phyloP scores from a whole-genome alignment of 2,888 invertebrate genomes.

The Mystacides longicornis region DNA sequence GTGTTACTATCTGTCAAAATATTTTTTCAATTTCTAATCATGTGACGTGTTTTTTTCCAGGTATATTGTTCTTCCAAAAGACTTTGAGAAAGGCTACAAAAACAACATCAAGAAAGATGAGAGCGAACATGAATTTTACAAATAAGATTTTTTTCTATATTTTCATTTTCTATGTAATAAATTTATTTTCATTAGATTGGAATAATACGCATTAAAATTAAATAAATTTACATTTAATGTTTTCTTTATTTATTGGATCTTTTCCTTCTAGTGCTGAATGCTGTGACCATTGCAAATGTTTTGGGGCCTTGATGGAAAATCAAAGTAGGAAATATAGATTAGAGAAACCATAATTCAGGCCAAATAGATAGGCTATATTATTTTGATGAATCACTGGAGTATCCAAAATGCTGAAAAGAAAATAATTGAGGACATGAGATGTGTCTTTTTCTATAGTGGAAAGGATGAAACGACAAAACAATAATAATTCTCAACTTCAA shows the following conservation, averaged over 20 bases:
- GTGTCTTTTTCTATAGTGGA: too few relatives aligned
- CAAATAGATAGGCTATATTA: too few relatives aligned
- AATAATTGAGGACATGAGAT: too few relatives aligned
- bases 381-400: too few relatives aligned
- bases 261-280: background rate
- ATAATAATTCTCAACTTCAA: too few relatives aligned
- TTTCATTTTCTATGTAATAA: background rate
- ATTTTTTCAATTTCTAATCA: background rate
- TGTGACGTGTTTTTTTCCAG: constrained; percentile 30
- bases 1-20: background rate
- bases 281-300: too few relatives aligned
- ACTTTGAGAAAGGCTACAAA: constrained; percentile 99
- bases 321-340: too few relatives aligned
- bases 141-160: constrained; percentile 56
- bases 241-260: background rate
- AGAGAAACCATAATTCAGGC: too few relatives aligned
- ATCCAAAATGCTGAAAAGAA: too few relatives aligned
- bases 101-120: constrained; percentile 99
- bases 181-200: background rate
- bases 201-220: too few relatives aligned
- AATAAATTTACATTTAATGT: background rate
- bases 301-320: too few relatives aligned
- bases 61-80: constrained; percentile 96
- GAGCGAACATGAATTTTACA: constrained; percentile 99
- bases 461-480: too few relatives aligned